phyloP scores from a whole-genome alignment of 2,113 vertebrate genomes.

The Physeter macrocephalus region DNA sequence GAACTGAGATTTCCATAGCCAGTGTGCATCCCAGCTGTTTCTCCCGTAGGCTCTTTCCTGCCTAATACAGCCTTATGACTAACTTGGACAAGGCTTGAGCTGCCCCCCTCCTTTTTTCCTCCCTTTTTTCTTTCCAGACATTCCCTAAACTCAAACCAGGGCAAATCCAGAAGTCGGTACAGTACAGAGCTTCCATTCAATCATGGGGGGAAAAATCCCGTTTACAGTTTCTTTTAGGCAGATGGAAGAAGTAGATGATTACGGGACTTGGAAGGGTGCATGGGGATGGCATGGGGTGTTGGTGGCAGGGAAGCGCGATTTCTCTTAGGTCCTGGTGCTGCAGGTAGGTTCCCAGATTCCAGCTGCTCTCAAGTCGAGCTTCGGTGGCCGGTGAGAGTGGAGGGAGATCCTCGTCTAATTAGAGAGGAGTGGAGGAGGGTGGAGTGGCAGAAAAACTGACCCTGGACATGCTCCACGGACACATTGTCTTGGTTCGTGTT shows the following conservation, averaged over 20 bases:
- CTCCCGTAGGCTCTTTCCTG: slow-evolving; percentile 64
- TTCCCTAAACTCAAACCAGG: slow-evolving; percentile 75
- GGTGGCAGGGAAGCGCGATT: slow-evolving; percentile 50
- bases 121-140: slow-evolving; percentile 66
- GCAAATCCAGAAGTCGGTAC: slow-evolving; percentile 71
- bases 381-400: slow-evolving; percentile 61
- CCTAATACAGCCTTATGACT: slow-evolving; percentile 70
- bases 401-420: slow-evolving; percentile 67
- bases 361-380: slow-evolving; percentile 68
- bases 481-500: slow-evolving; percentile 45
- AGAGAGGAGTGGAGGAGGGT: slow-evolving; percentile 50
- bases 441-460: slow-evolving; percentile 69
- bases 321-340: slow-evolving; percentile 68
- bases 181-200: slow-evolving; percentile 74
- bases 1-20: slow-evolving; percentile 59
- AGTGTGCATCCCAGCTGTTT: slow-evolving; percentile 64
- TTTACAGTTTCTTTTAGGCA: slow-evolving; percentile 62
- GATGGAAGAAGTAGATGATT: slow-evolving; percentile 75
- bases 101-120: not conserved
- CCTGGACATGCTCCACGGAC: slow-evolving; percentile 75
- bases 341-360: slow-evolving; percentile 78
- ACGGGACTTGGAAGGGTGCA: slow-evolving; percentile 64
- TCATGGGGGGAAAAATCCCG: slow-evolving; percentile 55
- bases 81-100: slow-evolving; percentile 69
- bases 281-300: slow-evolving; percentile 58